Conservation (phyloP, 2,113 vertebrate genomes). For the Periophthalmus modestus region DNA sequence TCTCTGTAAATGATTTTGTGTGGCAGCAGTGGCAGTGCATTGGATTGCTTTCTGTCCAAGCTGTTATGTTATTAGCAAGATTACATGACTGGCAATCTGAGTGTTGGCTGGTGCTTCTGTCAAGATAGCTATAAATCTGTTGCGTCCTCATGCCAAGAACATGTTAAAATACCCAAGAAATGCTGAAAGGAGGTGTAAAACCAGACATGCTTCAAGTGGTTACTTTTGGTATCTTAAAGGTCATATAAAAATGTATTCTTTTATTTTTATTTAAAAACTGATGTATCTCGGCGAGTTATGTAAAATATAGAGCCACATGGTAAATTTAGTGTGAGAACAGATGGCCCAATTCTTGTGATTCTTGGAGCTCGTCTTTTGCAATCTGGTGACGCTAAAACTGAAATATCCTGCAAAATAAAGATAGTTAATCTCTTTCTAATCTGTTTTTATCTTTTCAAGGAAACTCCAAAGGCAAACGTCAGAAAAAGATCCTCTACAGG, state of each 20-base stretch:
- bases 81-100: conserved; percentile 43
- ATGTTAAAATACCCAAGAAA: conserved; percentile 17
- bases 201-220: background rate
- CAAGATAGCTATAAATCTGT: conserved; percentile 51
- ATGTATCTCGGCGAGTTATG: conserved; percentile 13
- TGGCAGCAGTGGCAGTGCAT: conserved; percentile 1
- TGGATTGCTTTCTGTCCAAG: conserved; percentile 34
- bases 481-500: conserved; percentile 88
- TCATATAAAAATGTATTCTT: background rate
- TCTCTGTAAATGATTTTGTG: conserved; percentile 18
- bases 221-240: background rate
- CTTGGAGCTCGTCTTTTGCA: conserved; percentile 31
- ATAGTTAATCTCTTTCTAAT: conserved; percentile 9
- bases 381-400: conserved; percentile 27
- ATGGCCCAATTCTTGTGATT: conserved; percentile 45
- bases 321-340: conserved; percentile 57
- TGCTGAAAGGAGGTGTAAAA: background rate
- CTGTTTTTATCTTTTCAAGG: conserved; percentile 68
- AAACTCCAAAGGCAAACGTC: conserved; percentile 83
- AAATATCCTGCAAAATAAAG: conserved; percentile 21
- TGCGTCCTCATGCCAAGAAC: conserved; percentile 37
- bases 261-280: background rate
- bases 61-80: conserved; percentile 56
- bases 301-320: conserved; percentile 20
- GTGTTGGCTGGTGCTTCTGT: conserved; percentile 48